Base-by-base conservation (phyloP, 2,113 vertebrate genomes). In the Dromas ardeola region DNA sequence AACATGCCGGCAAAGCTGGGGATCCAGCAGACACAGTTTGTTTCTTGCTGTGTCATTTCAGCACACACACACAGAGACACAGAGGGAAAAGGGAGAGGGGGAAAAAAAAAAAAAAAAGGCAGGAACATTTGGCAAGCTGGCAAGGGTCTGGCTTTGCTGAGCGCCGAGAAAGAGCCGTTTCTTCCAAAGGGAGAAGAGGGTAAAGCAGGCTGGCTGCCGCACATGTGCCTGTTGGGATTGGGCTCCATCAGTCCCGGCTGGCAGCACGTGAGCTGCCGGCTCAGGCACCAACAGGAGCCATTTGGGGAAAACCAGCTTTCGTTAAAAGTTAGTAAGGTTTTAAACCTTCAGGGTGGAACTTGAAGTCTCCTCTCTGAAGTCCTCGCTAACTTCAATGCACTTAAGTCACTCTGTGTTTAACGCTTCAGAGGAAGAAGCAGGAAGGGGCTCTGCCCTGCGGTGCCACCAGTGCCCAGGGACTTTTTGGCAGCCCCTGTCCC, bases 1-100 rank as follows among this genome's bases (percentile, higher is more conserved):
- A 96, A 88, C 58, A 78, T 16, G 76, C 86, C 90, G 88, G 85
- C 65, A 66, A 78, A 96, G 66, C 90, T 63, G 85, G 80, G 12
- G 79, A 95, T 92, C 88, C 96, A 96, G 90, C 92, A 96, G 92
- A 93, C 91, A 91, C 71, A 43, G 71, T 90, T 94, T 92, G 90
- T 90, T 97, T 96, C 96, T 93, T 95, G 93, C 90, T 93, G 92
- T 93, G 92, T 95, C 95, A 96, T 88, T 97, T 95, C 96, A 86
- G 93, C 78, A 69, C 67, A 52, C 69, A 63, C n/a, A 65, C 23
- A 77, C 58, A 78, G 34, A 63, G 14, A 72, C 53, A 78, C 16
- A 71, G 2, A 65, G 38, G 23, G 63, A 47, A 34, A 80, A 86
- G 5, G 27, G 32, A 19, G 5, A 29, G 23, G 45, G 34, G 16